Evolutionary conservation across 1,140 invertebrate genomes (phyloP).

Genomic region (Saccostrea glomerata): DNA sequence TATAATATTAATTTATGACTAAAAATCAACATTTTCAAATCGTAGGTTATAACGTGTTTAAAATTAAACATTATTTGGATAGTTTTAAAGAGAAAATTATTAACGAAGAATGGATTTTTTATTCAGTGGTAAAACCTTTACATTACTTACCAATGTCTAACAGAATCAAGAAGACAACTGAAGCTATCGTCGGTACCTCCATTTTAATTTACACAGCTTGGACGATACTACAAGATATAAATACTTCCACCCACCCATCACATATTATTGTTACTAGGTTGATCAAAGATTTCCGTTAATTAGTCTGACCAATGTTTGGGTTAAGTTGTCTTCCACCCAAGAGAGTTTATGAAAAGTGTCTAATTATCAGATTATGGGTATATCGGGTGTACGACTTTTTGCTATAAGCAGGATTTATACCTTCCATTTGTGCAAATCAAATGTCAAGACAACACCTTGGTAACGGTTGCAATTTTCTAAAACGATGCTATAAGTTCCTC

Average conservation of each 20-base stretch:
- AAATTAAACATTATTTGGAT: neutral
- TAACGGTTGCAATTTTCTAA: neutral
- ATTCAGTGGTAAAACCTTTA: neutral
- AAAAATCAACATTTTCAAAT: too few relatives aligned
- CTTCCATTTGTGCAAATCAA: neutral
- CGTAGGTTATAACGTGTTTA: too few relatives aligned
- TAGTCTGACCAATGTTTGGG: neutral
- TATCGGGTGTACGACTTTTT: neutral
- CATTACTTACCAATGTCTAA: conserved; percentile 18
- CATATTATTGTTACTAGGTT: neutral
- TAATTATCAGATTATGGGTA: neutral
- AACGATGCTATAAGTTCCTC: too few relatives aligned
- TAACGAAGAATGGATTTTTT: neutral
- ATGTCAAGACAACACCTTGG: neutral
- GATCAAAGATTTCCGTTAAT: neutral
- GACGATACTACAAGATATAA: neutral
- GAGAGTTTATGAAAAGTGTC: neutral
- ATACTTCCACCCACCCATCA: conserved; percentile 16
- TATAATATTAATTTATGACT: too few relatives aligned
- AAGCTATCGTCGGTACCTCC: neutral
- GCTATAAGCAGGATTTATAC: neutral
- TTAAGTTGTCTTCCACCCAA: neutral
- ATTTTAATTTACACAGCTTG: neutral
- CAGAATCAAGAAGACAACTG: neutral
- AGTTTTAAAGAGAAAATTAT: neutral